Percentiles rank a stretch among this genome's conserved stretches.
These are phyloP conservation scores for Rhinichthys osculus DNA, from an alignment of 2,797 vertebrate species.

Conservation along the genomic window DNA sequence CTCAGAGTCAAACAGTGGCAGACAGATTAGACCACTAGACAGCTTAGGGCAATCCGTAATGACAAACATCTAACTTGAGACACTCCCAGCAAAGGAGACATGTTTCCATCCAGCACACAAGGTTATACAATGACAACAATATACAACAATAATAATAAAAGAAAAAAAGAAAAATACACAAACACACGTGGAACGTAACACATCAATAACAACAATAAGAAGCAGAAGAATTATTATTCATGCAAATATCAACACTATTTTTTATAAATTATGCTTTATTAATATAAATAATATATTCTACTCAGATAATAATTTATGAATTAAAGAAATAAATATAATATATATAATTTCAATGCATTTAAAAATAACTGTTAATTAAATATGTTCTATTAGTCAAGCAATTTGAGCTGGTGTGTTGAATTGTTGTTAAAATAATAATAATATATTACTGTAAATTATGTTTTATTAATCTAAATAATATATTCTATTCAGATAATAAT, in stretches of 20 bases:
- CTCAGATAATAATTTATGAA: background rate
- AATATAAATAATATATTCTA: background rate
- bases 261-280: background rate
- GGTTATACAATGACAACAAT: background rate
- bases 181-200: too few species aligned
- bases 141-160: background rate
- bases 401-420: background rate
- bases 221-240: background rate
- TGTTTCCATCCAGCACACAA: background rate
- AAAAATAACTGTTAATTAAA: background rate
- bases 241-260: background rate
- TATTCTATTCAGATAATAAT: background rate
- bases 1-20: constrained; percentile 18
- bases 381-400: background rate
- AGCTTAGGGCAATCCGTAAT: constrained; percentile 39
- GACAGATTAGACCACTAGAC: constrained; percentile 47
- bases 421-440: too few species aligned
- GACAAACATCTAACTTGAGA: constrained; percentile 27
- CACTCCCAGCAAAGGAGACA: background rate
- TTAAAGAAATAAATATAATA: background rate
- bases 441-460: background rate
- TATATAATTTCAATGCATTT: background rate
- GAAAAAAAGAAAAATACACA: too few species aligned
- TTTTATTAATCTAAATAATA: too few species aligned
- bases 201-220: background rate